These are phyloP conservation scores for Pimephales promelas DNA, from an alignment of 2,113 vertebrate genomes.

Conservation along the genomic window DNA sequence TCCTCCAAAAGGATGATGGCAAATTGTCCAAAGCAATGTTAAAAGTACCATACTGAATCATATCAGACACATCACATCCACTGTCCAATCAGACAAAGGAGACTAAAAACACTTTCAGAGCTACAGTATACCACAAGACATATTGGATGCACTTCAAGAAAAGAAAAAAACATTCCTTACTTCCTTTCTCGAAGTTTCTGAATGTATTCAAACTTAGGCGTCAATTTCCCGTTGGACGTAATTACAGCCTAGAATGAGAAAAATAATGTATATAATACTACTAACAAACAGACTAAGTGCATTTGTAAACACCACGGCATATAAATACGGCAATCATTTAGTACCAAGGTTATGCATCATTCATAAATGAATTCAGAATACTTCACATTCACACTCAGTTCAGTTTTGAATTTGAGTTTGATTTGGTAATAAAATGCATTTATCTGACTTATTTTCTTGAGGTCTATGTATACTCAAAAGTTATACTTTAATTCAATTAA, in stretches of 20 bases:
- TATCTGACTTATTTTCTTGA: background rate
- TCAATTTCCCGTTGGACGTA: constrained; percentile 90
- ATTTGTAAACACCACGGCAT: background rate
- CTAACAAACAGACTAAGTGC: background rate
- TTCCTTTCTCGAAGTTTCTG: constrained; percentile 88
- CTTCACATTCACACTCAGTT: background rate
- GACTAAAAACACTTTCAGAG: background rate
- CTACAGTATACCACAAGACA: background rate
- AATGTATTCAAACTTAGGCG: constrained; percentile 95
- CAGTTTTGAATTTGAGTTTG: background rate
- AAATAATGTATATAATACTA: constrained; percentile 49
- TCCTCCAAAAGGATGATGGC: constrained; percentile 29
- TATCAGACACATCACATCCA: background rate
- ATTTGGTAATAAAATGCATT: background rate
- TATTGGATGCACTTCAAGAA: background rate
- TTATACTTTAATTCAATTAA: background rate
- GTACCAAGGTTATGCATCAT: background rate
- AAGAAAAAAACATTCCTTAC: constrained; percentile 68
- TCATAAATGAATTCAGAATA: background rate
- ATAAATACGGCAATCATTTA: background rate
- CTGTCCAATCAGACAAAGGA: background rate
- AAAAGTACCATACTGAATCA: constrained; percentile 2
- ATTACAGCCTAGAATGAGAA: constrained; percentile 85
- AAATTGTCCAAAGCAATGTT: constrained; percentile 42
- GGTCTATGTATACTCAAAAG: background rate